Evolutionary conservation across 2,113 vertebrate species (phyloP), one percentile per base, ranked within the genome.

Genomic region (Petroica traversi): DNA sequence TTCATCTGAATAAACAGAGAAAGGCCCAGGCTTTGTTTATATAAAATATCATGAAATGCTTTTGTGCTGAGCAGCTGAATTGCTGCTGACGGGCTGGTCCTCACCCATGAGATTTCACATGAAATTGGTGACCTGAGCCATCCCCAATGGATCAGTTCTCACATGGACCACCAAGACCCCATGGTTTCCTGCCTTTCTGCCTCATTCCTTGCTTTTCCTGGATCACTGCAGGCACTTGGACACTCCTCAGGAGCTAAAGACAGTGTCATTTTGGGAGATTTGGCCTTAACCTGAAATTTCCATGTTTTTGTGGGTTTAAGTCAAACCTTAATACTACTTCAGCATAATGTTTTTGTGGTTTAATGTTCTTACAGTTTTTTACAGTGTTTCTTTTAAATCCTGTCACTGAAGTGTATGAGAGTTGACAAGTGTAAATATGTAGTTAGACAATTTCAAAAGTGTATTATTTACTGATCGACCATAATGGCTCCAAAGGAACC

Each of bases 381-480:
- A 83, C 93, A 92, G 92, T 91, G 91, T 97, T 97, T 96, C 96
- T 97, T 96, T 97, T 96, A 96, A 97, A 98, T 98, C 98, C 97
- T 98, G 96, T 98, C 97, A 97, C 92, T 96, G 91, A 95, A 97
- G 95, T 96, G 89, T 97, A 95, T 84, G 86, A 91, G 90, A 96
- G 92, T 91, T 98, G 98, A 98, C 98, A 98, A 97, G 97, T 97
- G 97, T 98, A 98, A 98, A 98, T 98, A 98, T 95, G 96, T 97
- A 97, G 95, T 97, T 96, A 98, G 97, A 97, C 97, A 97, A 97
- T 97, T 98, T 97, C 90, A 95, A 93, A 98, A 97, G 96, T 97
- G 97, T 97, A 98, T 98, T 98, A 98, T 98, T 98, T 98, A 98
- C 97, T 98, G 98, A 98, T 98, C 97, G 92, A 97, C 96, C 97